Evolutionary conservation across 2,888 invertebrate species (phyloP).

Genomic region (Latrodectus hesperus): DNA sequence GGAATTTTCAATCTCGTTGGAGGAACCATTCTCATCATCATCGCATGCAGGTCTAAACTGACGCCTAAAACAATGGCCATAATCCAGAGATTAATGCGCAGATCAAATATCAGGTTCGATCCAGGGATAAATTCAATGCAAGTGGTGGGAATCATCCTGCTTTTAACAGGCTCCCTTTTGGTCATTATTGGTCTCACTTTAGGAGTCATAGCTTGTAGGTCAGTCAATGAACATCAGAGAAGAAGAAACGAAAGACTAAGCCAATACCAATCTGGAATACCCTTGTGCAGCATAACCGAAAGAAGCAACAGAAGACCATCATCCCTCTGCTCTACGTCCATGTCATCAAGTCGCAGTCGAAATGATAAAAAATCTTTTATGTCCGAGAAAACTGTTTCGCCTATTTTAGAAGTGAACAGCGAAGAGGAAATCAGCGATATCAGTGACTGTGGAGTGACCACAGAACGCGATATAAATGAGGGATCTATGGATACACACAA

Average conservation of each 20-base stretch:
- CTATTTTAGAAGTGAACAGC: slow-evolving; percentile 41
- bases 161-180: slow-evolving; percentile 54
- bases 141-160: slow-evolving; percentile 60
- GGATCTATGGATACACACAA: background rate
- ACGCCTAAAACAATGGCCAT: slow-evolving; percentile 1
- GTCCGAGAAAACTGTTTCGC: slow-evolving; percentile 40
- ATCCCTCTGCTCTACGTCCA: slow-evolving; percentile 21
- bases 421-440: slow-evolving; percentile 18
- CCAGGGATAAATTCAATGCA: slow-evolving; percentile 57
- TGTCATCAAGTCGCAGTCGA: background rate
- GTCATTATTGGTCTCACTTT: slow-evolving; percentile 57
- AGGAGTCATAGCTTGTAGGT: slow-evolving; percentile 60
- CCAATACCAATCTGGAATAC: slow-evolving; percentile 28
- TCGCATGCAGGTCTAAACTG: slow-evolving; percentile 48
- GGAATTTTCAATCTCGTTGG: slow-evolving; percentile 66
- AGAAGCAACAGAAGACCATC: slow-evolving; percentile 29
- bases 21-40: slow-evolving; percentile 57
- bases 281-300: slow-evolving; percentile 6
- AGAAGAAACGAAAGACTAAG: slow-evolving; percentile 3
- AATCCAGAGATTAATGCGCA: slow-evolving; percentile 24
- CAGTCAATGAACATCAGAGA: slow-evolving; percentile 27
- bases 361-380: slow-evolving; percentile 12
- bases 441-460: too few species aligned
- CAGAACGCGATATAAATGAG: background rate
- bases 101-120: slow-evolving; percentile 9